Conservation (phyloP, 2,113 vertebrate genomes). For the Etia nguti region DNA sequence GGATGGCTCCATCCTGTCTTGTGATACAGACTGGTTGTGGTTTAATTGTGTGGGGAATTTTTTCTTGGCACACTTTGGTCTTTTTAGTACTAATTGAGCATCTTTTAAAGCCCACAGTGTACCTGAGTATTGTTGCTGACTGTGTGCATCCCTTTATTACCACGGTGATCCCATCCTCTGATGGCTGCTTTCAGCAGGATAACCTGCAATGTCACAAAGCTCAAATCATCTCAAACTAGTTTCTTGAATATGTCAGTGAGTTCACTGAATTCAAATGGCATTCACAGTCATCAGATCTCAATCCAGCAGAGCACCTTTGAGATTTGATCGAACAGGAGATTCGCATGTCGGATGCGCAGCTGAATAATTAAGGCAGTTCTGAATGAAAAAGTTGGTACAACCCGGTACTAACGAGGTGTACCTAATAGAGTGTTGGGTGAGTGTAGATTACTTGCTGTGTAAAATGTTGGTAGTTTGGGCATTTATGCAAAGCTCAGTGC, state of each 20-base stretch:
- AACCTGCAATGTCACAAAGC: not conserved
- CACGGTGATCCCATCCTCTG: not conserved
- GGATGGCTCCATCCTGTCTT: not conserved
- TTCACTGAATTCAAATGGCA: not conserved
- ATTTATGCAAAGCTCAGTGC: not conserved
- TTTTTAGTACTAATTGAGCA: not conserved
- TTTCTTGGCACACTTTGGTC: not conserved
- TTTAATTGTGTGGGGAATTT: not conserved
- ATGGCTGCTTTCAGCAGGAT: not conserved
- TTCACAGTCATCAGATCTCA: not conserved
- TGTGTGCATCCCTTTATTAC: not conserved
- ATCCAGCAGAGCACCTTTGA: not conserved
- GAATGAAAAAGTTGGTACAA: not conserved
- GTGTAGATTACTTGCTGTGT: not conserved
- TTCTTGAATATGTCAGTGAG: not conserved
- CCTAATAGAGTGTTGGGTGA: not conserved
- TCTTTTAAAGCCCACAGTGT: not conserved
- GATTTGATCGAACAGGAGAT: not conserved
- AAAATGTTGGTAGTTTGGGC: not conserved
- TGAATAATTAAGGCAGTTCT: not conserved
- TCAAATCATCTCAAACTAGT: not conserved
- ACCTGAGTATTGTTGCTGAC: not conserved
- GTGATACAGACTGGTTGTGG: not conserved
- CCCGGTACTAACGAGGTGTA: not conserved
- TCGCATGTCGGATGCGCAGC: not conserved